Conservation (phyloP, 1,140 invertebrate genomes). For the Eupristina koningsbergeri region DNA sequence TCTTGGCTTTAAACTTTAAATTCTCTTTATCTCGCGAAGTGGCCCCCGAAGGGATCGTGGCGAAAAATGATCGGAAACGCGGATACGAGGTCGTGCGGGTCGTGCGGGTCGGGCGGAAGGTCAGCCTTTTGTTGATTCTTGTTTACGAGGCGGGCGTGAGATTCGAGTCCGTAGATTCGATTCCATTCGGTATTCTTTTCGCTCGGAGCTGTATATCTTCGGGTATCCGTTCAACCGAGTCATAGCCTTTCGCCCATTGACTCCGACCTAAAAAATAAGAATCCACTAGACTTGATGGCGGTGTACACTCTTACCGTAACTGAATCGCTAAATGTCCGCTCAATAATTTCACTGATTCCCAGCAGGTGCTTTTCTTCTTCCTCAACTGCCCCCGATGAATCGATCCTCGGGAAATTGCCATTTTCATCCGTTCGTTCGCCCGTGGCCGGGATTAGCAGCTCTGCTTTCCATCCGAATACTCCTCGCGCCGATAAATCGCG, state of each 20-base stretch:
- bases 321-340: slow-evolving; percentile 14
- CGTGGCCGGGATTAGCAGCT: too few species aligned
- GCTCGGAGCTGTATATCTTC: slow-evolving; percentile 52
- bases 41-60: slow-evolving; percentile 60
- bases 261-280: slow-evolving; percentile 40
- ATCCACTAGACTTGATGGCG: not conserved
- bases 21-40: slow-evolving; percentile 70
- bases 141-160: slow-evolving; percentile 71
- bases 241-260: slow-evolving; percentile 24
- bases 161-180: slow-evolving; percentile 64
- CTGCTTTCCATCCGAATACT: too few species aligned
- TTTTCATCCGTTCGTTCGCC: not conserved
- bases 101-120: slow-evolving; percentile 59
- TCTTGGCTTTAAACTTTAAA: slow-evolving; percentile 70
- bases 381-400: too few species aligned
- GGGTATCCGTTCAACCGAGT: slow-evolving; percentile 48
- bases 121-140: slow-evolving; percentile 71
- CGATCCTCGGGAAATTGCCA: not conserved
- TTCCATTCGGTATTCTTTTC: slow-evolving; percentile 57
- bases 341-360: slow-evolving; percentile 3
- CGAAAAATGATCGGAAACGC: slow-evolving; percentile 54
- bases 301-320: not conserved
- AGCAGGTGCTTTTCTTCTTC: not conserved
- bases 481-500: too few species aligned
- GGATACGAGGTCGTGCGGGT: slow-evolving; percentile 39